A percentile compares a stretch with the other conserved stretches of the same genome.
Conservation (phyloP, 2,888 invertebrate genomes). For the Caenorhabditis doughertyi region DNA sequence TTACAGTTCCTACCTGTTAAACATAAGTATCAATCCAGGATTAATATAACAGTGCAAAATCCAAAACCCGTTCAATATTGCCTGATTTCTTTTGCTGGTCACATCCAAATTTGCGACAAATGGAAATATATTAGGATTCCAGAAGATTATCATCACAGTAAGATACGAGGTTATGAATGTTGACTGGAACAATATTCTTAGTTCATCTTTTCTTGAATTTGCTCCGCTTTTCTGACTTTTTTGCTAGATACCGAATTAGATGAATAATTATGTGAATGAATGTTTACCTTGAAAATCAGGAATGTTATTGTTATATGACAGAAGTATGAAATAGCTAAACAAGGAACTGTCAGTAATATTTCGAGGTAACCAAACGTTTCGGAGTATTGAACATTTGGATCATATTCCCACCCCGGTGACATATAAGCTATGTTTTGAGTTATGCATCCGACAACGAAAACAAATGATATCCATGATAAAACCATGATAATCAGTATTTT, state of each 20-base stretch:
- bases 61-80: conserved; percentile 18
- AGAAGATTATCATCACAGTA: conserved; percentile 25
- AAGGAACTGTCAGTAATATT: conserved; percentile 30
- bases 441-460: conserved; percentile 9
- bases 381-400: not conserved
- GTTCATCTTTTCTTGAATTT: conserved; percentile 6
- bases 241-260: not conserved
- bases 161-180: conserved; percentile 43
- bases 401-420: conserved; percentile 27
- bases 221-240: not conserved
- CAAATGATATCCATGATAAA: conserved; percentile 2
- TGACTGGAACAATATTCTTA: conserved; percentile 39
- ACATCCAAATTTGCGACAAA: conserved; percentile 1
- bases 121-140: conserved; percentile 10
- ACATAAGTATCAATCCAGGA: conserved; percentile 7
- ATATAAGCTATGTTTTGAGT: conserved; percentile 17
- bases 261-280: not conserved
- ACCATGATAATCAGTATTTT: not conserved
- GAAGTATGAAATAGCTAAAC: conserved; percentile 31
- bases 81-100: not conserved
- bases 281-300: conserved; percentile 9
- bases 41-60: conserved; percentile 5
- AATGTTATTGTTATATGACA: conserved; percentile 22
- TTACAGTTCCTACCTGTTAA: conserved; percentile 9
- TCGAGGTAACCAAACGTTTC: conserved; percentile 4